Percentiles rank a stretch among this genome's conserved stretches.
phyloP scores from a whole-genome alignment of 2,797 vertebrate genomes.

The Tiaroga cobitis region DNA sequence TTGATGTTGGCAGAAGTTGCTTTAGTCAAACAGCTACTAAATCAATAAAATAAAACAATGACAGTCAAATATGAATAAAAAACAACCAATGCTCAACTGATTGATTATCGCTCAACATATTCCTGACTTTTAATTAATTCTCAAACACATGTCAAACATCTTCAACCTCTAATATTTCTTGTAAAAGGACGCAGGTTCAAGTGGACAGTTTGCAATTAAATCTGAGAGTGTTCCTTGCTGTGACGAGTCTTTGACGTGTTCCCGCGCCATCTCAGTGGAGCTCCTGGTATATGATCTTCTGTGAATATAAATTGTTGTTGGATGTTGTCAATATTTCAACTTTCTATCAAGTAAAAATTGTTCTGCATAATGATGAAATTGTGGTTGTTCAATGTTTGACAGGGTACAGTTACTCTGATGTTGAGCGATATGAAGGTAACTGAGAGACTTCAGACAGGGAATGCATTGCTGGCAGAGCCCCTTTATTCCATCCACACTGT shows the following conservation, averaged over 20 bases:
- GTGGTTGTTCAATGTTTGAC: slow-evolving; percentile 15
- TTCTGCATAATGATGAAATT: neutral
- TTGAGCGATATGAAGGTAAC: slow-evolving; percentile 74
- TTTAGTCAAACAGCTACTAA: neutral
- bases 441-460: slow-evolving; percentile 31
- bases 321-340: neutral
- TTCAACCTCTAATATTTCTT: neutral
- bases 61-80: neutral
- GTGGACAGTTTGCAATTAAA: slow-evolving; percentile 68
- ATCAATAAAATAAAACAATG: neutral
- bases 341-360: neutral
- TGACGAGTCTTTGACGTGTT: slow-evolving; percentile 77
- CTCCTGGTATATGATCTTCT: slow-evolving; percentile 65
- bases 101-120: neutral
- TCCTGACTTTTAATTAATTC: neutral
- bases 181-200: slow-evolving; percentile 69
- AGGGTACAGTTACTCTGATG: slow-evolving; percentile 69
- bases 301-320: neutral
- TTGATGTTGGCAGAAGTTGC: neutral
- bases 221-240: slow-evolving; percentile 79
- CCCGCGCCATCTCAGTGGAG: slow-evolving; percentile 73
- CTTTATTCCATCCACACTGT: slow-evolving; percentile 72
- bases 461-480: slow-evolving; percentile 25
- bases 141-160: neutral
- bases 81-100: neutral